Percentiles rank a stretch among this genome's conserved stretches.
Evolutionary conservation across 2,113 vertebrate species (phyloP).

Genomic region (Hassar affinis): DNA sequence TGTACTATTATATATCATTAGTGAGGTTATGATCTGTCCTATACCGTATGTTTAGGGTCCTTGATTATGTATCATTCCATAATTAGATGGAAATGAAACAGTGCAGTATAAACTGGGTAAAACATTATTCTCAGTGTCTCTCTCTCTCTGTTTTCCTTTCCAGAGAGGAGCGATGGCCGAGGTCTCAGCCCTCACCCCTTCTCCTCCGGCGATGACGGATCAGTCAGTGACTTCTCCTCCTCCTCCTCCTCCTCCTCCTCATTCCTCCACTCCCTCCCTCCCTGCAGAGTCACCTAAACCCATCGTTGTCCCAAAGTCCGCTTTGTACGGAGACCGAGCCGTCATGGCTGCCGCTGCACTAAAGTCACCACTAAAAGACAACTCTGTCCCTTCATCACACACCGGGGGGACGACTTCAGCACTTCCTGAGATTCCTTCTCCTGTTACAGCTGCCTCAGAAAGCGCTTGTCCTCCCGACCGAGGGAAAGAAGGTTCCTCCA

Average conservation of each 20-base stretch:
- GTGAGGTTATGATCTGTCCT: too few species aligned
- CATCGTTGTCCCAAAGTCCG: conserved; percentile 59
- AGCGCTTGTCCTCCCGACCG: neutral
- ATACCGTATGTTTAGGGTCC: neutral
- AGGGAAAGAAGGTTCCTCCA: conserved; percentile 9
- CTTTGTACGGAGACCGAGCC: conserved; percentile 64
- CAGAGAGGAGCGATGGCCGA: conserved; percentile 72
- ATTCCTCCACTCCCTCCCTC: conserved; percentile 49
- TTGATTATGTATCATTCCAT: neutral
- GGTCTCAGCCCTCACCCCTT: conserved; percentile 67
- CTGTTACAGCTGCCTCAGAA: conserved; percentile 2
- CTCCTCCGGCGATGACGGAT: conserved; percentile 64
- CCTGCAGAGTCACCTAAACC: conserved; percentile 48
- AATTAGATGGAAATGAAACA: neutral
- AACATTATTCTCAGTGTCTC: neutral
- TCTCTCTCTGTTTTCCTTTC: conserved; percentile 22
- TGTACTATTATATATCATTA: too few species aligned
- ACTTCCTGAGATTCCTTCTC: neutral
- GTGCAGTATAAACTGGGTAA: neutral
- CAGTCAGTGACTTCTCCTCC: conserved; percentile 53
- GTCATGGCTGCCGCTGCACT: conserved; percentile 50
- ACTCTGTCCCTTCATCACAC: neutral
- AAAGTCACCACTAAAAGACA: neutral
- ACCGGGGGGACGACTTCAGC: neutral
- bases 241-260: conserved; percentile 40